These are phyloP conservation scores for Homalodisca vitripennis DNA, from an alignment of 1,140 invertebrate species.

Conservation along the genomic window DNA sequence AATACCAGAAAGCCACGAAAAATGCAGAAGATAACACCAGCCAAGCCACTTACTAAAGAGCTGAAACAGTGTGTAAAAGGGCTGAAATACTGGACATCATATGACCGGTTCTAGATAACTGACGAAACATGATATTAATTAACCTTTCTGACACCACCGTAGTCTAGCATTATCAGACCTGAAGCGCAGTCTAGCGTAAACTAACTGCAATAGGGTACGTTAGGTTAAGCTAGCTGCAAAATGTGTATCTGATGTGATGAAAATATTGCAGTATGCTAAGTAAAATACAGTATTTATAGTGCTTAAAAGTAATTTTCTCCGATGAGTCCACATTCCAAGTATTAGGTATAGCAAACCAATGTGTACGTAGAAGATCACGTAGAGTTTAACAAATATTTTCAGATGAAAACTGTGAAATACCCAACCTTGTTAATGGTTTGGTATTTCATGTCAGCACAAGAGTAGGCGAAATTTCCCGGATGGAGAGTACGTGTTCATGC, in stretches of 20 bases:
- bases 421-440: constrained; percentile 15
- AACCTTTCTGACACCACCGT: neutral
- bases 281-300: neutral
- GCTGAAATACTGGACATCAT: neutral
- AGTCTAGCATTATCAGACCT: neutral
- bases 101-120: neutral
- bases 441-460: neutral
- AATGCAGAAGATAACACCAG: neutral
- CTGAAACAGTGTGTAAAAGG: neutral
- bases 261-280: neutral
- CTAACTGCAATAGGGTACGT: neutral
- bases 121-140: neutral
- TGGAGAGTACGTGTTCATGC: constrained; percentile 17
- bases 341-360: neutral
- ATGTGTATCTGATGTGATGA: neutral
- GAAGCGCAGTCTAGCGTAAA: neutral
- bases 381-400: constrained; percentile 9
- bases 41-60: neutral
- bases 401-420: constrained; percentile 14
- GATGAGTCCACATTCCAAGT: constrained; percentile 5
- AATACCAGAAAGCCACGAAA: neutral
- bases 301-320: neutral
- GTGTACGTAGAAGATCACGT: neutral
- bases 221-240: neutral
- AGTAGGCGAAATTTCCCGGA: neutral